Percentiles rank a stretch among this genome's conserved stretches.
Conservation (phyloP, 1,140 invertebrate genomes). For the Tetramorium alpestre region DNA sequence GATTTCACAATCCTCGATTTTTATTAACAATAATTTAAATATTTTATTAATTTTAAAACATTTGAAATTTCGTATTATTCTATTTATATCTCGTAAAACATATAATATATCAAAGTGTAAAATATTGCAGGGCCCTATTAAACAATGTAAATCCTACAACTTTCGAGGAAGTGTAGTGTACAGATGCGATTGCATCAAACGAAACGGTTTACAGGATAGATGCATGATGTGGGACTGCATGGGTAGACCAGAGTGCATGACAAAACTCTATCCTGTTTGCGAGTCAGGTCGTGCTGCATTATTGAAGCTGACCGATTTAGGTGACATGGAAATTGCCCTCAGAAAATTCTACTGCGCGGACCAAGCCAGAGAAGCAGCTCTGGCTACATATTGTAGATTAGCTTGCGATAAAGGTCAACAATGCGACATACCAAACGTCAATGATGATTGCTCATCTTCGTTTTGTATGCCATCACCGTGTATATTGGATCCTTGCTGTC, state of each 20-base stretch:
- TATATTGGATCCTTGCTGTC: not conserved
- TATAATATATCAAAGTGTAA: not conserved
- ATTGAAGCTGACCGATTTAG: constrained; percentile 81
- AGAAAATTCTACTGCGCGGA: constrained; percentile 79
- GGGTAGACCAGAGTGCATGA: constrained; percentile 89
- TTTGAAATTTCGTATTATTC: not conserved
- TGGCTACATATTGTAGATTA: constrained; percentile 79
- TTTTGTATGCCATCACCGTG: constrained; percentile 26
- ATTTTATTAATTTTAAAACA: not conserved
- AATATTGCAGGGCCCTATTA: constrained; percentile 72
- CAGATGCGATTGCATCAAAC: constrained; percentile 90
- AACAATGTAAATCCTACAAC: constrained; percentile 88
- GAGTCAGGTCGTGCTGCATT: constrained; percentile 85
- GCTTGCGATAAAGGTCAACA: constrained; percentile 50
- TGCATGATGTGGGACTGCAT: constrained; percentile 90
- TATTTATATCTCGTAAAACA: not conserved
- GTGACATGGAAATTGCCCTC: constrained; percentile 74
- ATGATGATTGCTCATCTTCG: not conserved
- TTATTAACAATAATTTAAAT: not conserved
- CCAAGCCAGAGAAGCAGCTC: constrained; percentile 73
- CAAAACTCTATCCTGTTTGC: constrained; percentile 89
- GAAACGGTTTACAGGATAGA: constrained; percentile 92
- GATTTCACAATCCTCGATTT: not conserved
- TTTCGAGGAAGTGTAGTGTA: constrained; percentile 89
- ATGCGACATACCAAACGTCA: too few species aligned